Percentiles rank a stretch among this genome's conserved stretches.
These are phyloP conservation scores for Iphiclides podalirius DNA, from an alignment of 2,888 invertebrate species.

Conservation along the genomic window DNA sequence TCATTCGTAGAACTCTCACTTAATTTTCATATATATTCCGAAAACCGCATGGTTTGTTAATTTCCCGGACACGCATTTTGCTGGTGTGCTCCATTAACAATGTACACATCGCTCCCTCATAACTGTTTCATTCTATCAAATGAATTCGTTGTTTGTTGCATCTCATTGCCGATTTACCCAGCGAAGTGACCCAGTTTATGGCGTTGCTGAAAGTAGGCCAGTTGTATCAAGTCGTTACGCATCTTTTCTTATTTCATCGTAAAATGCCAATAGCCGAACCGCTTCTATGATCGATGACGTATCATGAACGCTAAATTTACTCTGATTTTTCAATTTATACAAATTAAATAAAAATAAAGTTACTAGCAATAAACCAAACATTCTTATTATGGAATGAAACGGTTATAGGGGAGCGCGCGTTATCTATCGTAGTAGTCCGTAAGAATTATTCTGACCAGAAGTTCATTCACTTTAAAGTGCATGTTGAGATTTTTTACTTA, in stretches of 20 bases:
- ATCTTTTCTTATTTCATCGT: conserved; percentile 21
- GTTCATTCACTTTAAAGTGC: no score
- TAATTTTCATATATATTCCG: not conserved
- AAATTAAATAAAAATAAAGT: no score
- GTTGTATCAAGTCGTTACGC: conserved; percentile 21
- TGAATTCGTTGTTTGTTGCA: conserved; percentile 34
- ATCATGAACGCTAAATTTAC: not conserved
- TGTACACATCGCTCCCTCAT: conserved; percentile 2
- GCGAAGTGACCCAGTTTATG: conserved; percentile 47
- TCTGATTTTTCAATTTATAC: no score
- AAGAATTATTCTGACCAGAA: no score
- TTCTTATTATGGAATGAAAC: no score
- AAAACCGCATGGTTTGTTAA: not conserved
- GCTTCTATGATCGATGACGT: not conserved
- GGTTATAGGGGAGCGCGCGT: no score
- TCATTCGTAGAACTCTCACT: no score
- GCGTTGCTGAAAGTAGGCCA: conserved; percentile 41
- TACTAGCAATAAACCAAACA: no score
- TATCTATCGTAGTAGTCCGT: no score
- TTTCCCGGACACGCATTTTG: not conserved
- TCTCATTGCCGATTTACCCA: conserved; percentile 42
- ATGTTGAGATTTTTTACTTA: no score
- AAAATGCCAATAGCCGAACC: conserved; percentile 10
- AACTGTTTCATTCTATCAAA: conserved; percentile 7
- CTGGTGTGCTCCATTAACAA: conserved; percentile 10